A percentile compares a stretch with the other conserved stretches of the same genome.
Evolutionary conservation across 2,113 vertebrate genomes (phyloP).

Genomic region (Hippolais icterina): DNA sequence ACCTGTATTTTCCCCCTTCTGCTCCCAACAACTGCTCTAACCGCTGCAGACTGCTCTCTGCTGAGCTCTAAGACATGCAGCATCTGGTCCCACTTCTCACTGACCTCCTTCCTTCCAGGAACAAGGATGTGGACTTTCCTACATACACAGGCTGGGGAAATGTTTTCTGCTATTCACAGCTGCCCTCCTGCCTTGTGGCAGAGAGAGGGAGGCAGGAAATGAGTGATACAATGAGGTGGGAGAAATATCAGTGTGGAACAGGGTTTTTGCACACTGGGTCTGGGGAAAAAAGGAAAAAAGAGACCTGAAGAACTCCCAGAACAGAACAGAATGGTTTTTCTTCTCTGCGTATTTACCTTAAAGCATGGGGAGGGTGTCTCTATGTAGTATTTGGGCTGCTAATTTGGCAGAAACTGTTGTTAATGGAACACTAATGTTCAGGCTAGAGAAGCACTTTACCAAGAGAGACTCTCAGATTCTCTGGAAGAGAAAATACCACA

Average conservation of each 20-base stretch:
- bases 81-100: too few relatives aligned
- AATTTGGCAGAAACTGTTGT: not conserved
- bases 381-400: not conserved
- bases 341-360: not conserved
- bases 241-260: not conserved
- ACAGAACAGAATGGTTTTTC: not conserved
- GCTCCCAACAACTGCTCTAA: not conserved
- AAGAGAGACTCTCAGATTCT: not conserved
- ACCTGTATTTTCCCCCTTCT: not conserved
- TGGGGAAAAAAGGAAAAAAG: not conserved
- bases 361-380: not conserved
- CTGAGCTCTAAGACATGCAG: rapidly evolving
- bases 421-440: not conserved
- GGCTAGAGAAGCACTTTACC: not conserved
- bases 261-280: not conserved
- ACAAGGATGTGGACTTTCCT: not conserved
- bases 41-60: not conserved
- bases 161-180: not conserved
- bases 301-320: not conserved
- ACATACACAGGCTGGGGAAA: not conserved
- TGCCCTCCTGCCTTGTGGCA: not conserved
- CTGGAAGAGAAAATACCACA: not conserved
- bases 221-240: rapidly evolving
- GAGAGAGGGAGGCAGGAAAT: not conserved
- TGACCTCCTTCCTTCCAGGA: not conserved